Evolutionary conservation across 2,797 vertebrate species (phyloP).

Genomic region (Adelosebastes latens): DNA sequence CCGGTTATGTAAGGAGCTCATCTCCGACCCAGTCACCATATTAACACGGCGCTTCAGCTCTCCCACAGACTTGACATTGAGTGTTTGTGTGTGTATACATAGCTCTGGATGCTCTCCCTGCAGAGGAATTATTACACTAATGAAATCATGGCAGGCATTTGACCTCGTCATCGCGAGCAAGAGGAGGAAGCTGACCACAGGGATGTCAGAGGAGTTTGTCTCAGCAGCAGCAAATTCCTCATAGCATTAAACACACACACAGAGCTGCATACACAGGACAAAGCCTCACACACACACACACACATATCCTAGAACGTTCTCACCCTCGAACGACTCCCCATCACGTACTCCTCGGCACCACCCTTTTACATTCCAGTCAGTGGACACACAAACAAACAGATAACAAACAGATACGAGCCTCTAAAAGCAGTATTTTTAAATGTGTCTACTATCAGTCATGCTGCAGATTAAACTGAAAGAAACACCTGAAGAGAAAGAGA

Average conservation of each 20-base stretch:
- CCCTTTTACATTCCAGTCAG: slow-evolving; percentile 60
- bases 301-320: slow-evolving; percentile 50
- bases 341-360: slow-evolving; percentile 34
- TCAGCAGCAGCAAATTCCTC: slow-evolving; percentile 63
- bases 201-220: slow-evolving; percentile 57
- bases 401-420: slow-evolving; percentile 34
- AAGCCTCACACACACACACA: slow-evolving; percentile 28
- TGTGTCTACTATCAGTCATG: background rate
- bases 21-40: slow-evolving; percentile 48
- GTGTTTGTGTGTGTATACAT: slow-evolving; percentile 4
- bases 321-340: slow-evolving; percentile 45
- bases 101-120: slow-evolving; percentile 45
- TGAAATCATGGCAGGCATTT: slow-evolving; percentile 79
- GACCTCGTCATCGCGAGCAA: slow-evolving; percentile 69
- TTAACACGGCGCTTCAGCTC: slow-evolving; percentile 53
- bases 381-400: slow-evolving; percentile 48
- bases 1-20: slow-evolving; percentile 76
- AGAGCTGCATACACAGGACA: slow-evolving; percentile 8
- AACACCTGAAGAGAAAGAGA: slow-evolving; percentile 29
- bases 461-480: slow-evolving; percentile 40
- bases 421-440: slow-evolving; percentile 18
- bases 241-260: slow-evolving; percentile 58
- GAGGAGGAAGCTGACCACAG: slow-evolving; percentile 57
- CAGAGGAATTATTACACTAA: slow-evolving; percentile 71
- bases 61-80: slow-evolving; percentile 36